These are phyloP conservation scores for Apteryx owenii DNA, from an alignment of 2,113 vertebrate species.

Conservation along the genomic window DNA sequence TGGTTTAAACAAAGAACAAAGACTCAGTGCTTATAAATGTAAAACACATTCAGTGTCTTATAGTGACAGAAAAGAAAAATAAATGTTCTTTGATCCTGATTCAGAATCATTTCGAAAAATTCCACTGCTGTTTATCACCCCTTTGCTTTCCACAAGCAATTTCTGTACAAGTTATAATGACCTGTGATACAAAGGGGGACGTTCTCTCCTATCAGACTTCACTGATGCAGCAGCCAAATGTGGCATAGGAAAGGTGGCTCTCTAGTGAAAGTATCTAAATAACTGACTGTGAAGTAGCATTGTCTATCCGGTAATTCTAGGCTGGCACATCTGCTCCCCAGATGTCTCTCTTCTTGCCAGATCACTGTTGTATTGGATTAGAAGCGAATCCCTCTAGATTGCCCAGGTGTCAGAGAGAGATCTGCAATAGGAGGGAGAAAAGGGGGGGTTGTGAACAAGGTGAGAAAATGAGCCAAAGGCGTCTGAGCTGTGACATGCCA, in stretches of 20 bases:
- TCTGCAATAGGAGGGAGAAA: neutral
- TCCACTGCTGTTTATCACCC: neutral
- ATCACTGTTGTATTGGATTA: accelerated
- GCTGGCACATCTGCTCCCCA: neutral
- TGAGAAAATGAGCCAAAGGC: neutral
- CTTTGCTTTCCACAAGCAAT: neutral
- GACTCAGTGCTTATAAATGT: accelerated
- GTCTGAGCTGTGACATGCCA: neutral
- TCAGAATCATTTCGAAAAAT: neutral
- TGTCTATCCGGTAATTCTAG: neutral
- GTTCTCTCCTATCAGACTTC: neutral
- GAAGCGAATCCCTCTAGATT: accelerated
- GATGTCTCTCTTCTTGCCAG: neutral
- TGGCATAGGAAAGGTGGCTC: neutral
- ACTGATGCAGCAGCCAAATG: neutral
- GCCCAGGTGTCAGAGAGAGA: neutral
- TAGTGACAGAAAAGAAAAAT: neutral
- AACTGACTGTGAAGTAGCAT: neutral
- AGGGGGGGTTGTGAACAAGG: neutral
- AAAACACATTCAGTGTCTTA: neutral
- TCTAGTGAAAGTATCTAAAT: neutral
- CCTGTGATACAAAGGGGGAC: neutral
- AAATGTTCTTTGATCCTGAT: neutral
- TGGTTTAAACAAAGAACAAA: neutral
- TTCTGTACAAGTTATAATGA: neutral